Evolutionary conservation across 2,797 vertebrate species (phyloP), one percentile per base, ranked within the genome.

Genomic region (Parauchenoglanis ngamensis): DNA sequence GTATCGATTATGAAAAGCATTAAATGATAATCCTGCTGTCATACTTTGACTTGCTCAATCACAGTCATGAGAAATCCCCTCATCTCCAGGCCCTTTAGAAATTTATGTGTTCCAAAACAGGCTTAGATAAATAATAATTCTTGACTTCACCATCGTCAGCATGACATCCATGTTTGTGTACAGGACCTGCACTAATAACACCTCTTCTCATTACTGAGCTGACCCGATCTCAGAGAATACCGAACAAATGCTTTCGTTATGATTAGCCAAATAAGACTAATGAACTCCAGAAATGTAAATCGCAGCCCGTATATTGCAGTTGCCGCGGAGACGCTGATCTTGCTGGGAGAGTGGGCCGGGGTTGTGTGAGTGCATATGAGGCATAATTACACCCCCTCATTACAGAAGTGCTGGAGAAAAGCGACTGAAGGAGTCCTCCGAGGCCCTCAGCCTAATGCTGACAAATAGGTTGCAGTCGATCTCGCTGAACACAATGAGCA

Each of bases 401-500:
- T 90, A 90, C 79, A 65, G 49, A 88, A 85, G 59, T 84, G 82
- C 86, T 84, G 25, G 15, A 75, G 80, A 72, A 59, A 56, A 73
- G 49, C 56, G 35, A 83, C 81, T 75, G n/a, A 46, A 84, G 85
- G 85, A 75, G 67, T 85, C 86, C 80, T 5, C 87, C 5, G 76
- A 84, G 86, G 85, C 63, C 85, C 88, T 89, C 65, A 25, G 75
- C 83, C 86, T 90, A 89, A 90, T 86, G 61, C 88, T 84, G 88
- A 88, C 79, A 89, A 90, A 91, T 88, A 88, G 85, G 59, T 28
- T 81, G 76, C 85, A 94, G 90, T 92, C 88, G 90, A 89, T 89
- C 87, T 77, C 92, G 85, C 89, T 91, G 73, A 84, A 85, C 86
- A 90, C 17, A 57, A 31, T 68, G 7, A 75, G 63, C 28, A 86